phyloP scores from a whole-genome alignment of 2,113 vertebrate species.

The Naja naja region DNA sequence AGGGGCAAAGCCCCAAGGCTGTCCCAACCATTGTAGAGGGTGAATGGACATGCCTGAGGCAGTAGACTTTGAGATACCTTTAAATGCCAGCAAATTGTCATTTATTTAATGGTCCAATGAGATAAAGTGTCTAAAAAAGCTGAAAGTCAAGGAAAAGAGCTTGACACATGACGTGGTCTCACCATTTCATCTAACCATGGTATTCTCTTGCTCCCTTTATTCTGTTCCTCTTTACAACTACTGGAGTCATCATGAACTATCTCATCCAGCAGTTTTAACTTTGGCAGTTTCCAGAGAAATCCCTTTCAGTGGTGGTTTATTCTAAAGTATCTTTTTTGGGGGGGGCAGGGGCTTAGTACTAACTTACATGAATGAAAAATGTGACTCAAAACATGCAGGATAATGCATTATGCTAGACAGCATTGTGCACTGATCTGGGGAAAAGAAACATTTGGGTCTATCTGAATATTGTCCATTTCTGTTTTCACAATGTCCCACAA shows the following conservation, averaged over 20 bases:
- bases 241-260: background rate
- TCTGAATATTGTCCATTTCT: background rate
- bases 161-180: background rate
- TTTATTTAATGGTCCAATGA: background rate
- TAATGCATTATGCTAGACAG: background rate
- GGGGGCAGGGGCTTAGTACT: background rate
- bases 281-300: background rate
- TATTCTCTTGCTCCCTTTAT: background rate
- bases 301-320: background rate
- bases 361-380: background rate
- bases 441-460: background rate
- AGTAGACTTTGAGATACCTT: background rate
- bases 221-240: background rate
- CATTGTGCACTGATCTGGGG: background rate
- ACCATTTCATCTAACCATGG: background rate
- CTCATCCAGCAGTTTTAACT: background rate
- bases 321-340: background rate
- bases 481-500: background rate
- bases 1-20: background rate
- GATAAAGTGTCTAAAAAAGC: background rate
- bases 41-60: background rate
- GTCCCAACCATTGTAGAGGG: background rate
- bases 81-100: background rate
- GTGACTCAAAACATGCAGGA: background rate
- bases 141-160: background rate